These are phyloP conservation scores for Saiga tatarica DNA, from an alignment of 2,113 vertebrate species.

Conservation along the genomic window DNA sequence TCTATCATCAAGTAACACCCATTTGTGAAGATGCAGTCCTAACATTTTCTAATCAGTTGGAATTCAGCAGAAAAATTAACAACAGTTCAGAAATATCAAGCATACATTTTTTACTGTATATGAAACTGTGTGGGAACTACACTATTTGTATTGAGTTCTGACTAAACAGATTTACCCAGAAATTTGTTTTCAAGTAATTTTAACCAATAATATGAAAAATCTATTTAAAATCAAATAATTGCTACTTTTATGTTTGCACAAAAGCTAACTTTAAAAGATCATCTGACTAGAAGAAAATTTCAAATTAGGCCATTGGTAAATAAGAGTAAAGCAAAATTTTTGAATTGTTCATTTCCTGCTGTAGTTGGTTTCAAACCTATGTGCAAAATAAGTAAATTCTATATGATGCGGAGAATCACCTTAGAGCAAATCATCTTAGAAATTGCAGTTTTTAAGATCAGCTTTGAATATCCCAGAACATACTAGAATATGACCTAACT, in stretches of 20 bases:
- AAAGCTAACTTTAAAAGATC: not conserved
- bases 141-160: slow-evolving; percentile 30
- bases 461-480: not conserved
- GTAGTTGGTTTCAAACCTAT: slow-evolving; percentile 50
- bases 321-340: slow-evolving; percentile 32
- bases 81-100: slow-evolving; percentile 68
- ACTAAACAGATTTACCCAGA: not conserved
- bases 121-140: slow-evolving; percentile 62
- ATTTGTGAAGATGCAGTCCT: slow-evolving; percentile 65
- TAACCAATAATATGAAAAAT: not conserved
- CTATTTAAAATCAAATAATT: not conserved
- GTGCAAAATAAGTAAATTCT: not conserved
- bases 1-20: slow-evolving; percentile 54
- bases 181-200: not conserved
- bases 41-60: slow-evolving; percentile 62
- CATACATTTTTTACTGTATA: slow-evolving; percentile 57
- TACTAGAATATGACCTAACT: not conserved
- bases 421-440: not conserved
- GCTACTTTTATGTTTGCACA: not conserved
- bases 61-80: slow-evolving; percentile 73
- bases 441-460: not conserved
- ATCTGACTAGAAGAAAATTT: slow-evolving; percentile 30
- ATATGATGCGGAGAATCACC: not conserved
- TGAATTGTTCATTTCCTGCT: slow-evolving; percentile 15
- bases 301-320: not conserved